Base-by-base conservation (phyloP, 1,140 invertebrate genomes). In the Drepana arcuata region DNA sequence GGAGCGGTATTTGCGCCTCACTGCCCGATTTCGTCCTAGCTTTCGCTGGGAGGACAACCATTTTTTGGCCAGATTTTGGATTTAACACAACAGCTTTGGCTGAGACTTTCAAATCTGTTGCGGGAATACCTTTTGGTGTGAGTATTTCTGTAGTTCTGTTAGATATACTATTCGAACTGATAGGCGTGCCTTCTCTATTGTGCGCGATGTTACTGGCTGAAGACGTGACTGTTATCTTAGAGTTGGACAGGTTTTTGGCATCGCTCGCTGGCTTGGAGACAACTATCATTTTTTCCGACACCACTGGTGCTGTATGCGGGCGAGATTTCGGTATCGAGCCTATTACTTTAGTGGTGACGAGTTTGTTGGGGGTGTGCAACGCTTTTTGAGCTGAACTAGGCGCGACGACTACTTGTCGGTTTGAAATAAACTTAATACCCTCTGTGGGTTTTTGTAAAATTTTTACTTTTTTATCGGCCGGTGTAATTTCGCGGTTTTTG, bases 1-100 rank as follows among this genome's bases (percentile, higher is more conserved):
- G 58, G 15, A 84, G 37, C 1, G 80, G 79, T 29, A 82, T 52
- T 30, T 73, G 70, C 4, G 4, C 4, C 2, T 77, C 79, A 10
- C 70, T 58, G 3, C 50, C 60, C 1, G 55, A 34, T 63, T 83
- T 83, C 14, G 64, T 58, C 18, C 72, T 41, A 7, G 48, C 40
- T 45, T 75, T 80, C 18, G 79, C 72, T 0, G 83, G 83, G 16
- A 84, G 26, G 2, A 84, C 80, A 12, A 84, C 78, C 83, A 84
- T 84, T 50, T 83, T 84, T 50, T 84, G 80, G 4, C 79, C 80
- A 2, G 77, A 77, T 55, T 83, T 84, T 6, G 78, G 74, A 53
- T 83, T 84, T 9, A 84, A 42, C 21, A 84, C 68, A 12, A 84
- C 70, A 15, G 83, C 77, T 63, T 84, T 84, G 0, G 83, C 75